Evolutionary conservation across 2,797 vertebrate species (phyloP), one percentile per base, ranked within the genome.

Genomic region (Tokudaia muenninki): DNA sequence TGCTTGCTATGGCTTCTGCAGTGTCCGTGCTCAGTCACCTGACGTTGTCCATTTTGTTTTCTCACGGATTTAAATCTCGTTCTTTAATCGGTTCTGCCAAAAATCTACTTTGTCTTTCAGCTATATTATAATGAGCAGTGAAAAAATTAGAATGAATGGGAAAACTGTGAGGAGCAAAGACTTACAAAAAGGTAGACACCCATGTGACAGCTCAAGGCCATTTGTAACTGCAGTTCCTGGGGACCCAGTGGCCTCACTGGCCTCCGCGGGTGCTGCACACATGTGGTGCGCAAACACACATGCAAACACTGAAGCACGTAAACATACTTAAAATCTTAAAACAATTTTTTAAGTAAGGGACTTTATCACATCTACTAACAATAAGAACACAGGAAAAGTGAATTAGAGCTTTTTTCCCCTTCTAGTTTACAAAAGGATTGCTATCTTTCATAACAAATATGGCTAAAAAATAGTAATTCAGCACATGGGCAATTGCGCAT

Each of bases 81-180:
- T 79, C 37, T 86, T 87, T 70, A 78, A 70, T 70, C 67, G 75
- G 47, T 44, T 93, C 50, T 93, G 61, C 75, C 78, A n/a, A 59
- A 84, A 92, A 77, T 65, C 41, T 88, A 41, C 86, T 96, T 61
- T 90, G 65, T 72, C 52, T 50, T 94, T 88, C 55, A 77, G 21
- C 72, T 89, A 14, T 61, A 22, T 82, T 78, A 91, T 65, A 91
- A 87, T 57, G 44, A 74, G 41, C 74, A 83, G 44, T 61, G 87
- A 65, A 82, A 97, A 97, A 88, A 83, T 79, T 90, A 29, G 24
- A 92, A 80, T 82, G 41, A 31, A 14, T 37, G 24, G 34, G 72
- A 31, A 93, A 93, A 55, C 86, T 0, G 67, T 11, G 79, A 52
- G 75, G 67, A 92, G 77, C 63, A 37, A 47, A 92, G 52, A 74